Conservation (phyloP, 2,888 invertebrate genomes). For the Diachrysia chrysitis region DNA sequence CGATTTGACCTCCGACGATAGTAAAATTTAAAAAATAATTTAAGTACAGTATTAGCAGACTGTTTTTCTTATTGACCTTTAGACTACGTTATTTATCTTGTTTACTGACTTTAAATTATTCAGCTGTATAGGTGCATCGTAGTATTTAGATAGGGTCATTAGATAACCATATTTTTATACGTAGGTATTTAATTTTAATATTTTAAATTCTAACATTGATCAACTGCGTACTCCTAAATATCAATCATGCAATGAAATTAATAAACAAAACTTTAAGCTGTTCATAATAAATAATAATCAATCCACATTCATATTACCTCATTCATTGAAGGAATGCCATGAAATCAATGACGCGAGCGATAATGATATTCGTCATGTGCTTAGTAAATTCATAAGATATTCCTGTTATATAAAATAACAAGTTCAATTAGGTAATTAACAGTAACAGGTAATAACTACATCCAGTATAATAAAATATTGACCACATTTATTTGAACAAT, state of each 20-base stretch:
- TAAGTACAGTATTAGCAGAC: background rate
- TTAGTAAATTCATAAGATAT: slow-evolving; percentile 52
- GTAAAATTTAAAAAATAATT: background rate
- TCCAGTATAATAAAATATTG: background rate
- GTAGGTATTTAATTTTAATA: too few relatives aligned
- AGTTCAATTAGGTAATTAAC: slow-evolving; percentile 29
- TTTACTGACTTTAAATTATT: slow-evolving; percentile 4
- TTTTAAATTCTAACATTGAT: background rate
- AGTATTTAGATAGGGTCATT: background rate
- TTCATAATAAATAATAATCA: slow-evolving; percentile 21
- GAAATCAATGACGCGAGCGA: slow-evolving; percentile 52
- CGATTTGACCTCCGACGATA: background rate
- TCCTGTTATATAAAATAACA: slow-evolving; percentile 41
- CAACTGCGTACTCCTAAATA: background rate
- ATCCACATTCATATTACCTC: slow-evolving; percentile 27
- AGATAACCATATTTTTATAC: background rate
- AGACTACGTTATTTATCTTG: background rate
- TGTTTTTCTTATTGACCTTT: slow-evolving; percentile 3
- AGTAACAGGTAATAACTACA: slow-evolving; percentile 11
- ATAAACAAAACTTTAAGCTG: background rate
- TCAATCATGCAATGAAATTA: background rate
- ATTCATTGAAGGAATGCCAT: slow-evolving; percentile 50
- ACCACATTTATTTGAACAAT: background rate
- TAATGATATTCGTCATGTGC: slow-evolving; percentile 50
- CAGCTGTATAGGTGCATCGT: slow-evolving; percentile 2